Conservation (phyloP, 1,140 invertebrate species). For the Papilio polytes region DNA sequence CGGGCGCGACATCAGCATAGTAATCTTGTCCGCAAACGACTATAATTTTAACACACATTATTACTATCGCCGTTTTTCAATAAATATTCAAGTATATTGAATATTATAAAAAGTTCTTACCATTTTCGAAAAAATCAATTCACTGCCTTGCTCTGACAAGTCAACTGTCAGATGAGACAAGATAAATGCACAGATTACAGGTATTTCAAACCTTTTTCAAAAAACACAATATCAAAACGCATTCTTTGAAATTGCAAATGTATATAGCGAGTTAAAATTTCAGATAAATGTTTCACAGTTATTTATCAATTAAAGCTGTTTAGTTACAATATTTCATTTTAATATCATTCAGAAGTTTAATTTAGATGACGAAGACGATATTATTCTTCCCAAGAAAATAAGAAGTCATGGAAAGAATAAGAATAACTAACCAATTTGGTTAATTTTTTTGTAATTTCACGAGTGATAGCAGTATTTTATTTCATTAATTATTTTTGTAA, state of each 20-base stretch:
- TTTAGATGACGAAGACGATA: not conserved
- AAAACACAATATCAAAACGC: not conserved
- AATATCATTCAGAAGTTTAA: not conserved
- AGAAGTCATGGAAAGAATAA: not conserved
- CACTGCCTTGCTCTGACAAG: constrained; percentile 66
- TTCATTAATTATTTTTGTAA: not conserved
- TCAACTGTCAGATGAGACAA: constrained; percentile 58
- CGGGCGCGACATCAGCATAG: constrained; percentile 89
- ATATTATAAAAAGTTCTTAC: constrained; percentile 56
- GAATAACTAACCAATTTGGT: not conserved
- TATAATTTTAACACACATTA: constrained; percentile 77
- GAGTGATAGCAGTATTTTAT: not conserved
- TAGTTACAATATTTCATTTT: not conserved
- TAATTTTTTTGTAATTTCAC: not conserved
- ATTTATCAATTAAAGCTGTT: not conserved
- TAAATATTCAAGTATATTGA: constrained; percentile 37
- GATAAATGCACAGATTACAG: constrained; percentile 20
- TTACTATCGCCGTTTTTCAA: constrained; percentile 38
- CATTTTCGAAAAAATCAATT: constrained; percentile 83
- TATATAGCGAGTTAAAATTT: not conserved
- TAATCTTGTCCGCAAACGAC: constrained; percentile 91
- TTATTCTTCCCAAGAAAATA: not conserved
- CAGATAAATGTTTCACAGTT: not conserved
- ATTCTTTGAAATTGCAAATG: not conserved
- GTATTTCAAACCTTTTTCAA: not conserved